These are phyloP conservation scores for Vulpes lagopus DNA, from an alignment of 2,113 vertebrate species.

Conservation along the genomic window DNA sequence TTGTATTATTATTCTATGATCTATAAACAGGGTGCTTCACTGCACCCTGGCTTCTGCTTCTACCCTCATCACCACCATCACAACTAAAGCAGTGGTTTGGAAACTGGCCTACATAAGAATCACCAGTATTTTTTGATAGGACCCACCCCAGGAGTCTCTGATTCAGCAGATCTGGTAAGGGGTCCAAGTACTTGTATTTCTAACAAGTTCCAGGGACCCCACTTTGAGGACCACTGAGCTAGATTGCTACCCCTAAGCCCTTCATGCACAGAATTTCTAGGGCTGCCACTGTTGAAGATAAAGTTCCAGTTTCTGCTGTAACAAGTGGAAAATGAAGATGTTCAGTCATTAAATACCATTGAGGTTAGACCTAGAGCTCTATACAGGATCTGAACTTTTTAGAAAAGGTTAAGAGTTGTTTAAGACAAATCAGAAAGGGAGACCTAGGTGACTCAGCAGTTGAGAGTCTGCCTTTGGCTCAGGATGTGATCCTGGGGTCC, in stretches of 20 bases:
- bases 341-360: neutral
- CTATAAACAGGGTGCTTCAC: neutral
- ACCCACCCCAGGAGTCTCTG: neutral
- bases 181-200: neutral
- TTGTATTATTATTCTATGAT: neutral
- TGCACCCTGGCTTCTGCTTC: neutral
- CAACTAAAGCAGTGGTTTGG: neutral
- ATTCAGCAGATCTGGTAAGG: neutral
- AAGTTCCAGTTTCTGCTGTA: neutral
- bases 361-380: neutral
- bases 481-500: no score
- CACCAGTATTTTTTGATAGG: neutral
- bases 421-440: neutral
- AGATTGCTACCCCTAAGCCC: neutral
- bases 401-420: neutral
- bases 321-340: neutral
- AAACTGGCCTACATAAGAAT: neutral
- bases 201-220: neutral
- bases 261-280: neutral
- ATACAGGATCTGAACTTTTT: neutral
- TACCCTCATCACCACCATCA: no score
- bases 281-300: neutral
- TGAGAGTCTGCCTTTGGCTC: no score
- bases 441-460: no score
- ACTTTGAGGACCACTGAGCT: neutral